Conservation (phyloP, 2,113 vertebrate species). For the Pygoscelis adeliae region DNA sequence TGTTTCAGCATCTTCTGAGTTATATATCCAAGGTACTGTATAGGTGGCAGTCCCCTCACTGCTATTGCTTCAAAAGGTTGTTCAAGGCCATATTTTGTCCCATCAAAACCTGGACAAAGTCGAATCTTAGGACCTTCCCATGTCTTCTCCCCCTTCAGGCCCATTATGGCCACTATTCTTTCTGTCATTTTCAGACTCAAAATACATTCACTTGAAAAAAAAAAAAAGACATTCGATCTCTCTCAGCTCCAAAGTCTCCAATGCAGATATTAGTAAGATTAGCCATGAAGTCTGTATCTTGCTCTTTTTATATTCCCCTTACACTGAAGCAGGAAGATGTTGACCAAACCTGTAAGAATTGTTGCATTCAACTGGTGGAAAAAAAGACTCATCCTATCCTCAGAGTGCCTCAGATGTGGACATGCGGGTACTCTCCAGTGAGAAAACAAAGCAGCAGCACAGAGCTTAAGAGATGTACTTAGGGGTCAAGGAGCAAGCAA, state of each 20-base stretch:
- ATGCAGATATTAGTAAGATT: not conserved
- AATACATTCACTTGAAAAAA: slow-evolving; percentile 60
- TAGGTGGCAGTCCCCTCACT: slow-evolving; percentile 42
- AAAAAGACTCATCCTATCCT: not conserved
- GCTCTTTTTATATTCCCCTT: not conserved
- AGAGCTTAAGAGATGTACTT: not conserved
- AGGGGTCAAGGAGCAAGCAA: not conserved
- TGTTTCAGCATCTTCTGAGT: slow-evolving; percentile 51
- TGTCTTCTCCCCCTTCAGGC: not conserved
- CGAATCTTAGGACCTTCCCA: not conserved
- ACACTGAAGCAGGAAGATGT: not conserved
- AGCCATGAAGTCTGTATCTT: slow-evolving; percentile 8
- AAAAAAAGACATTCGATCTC: slow-evolving; percentile 24
- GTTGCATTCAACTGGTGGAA: not conserved
- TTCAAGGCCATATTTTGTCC: slow-evolving; percentile 53
- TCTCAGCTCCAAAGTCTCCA: not conserved
- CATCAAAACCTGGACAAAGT: slow-evolving; percentile 33
- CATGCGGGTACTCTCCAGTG: not conserved
- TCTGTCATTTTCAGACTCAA: slow-evolving; percentile 18
- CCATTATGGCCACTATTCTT: not conserved
- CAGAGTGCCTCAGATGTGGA: not conserved
- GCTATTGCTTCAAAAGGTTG: slow-evolving; percentile 74
- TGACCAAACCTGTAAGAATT: not conserved
- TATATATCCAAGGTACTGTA: slow-evolving; percentile 29
- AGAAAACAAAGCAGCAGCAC: not conserved